Conservation (phyloP, 2,888 invertebrate species). For the Eupithecia tripunctaria region DNA sequence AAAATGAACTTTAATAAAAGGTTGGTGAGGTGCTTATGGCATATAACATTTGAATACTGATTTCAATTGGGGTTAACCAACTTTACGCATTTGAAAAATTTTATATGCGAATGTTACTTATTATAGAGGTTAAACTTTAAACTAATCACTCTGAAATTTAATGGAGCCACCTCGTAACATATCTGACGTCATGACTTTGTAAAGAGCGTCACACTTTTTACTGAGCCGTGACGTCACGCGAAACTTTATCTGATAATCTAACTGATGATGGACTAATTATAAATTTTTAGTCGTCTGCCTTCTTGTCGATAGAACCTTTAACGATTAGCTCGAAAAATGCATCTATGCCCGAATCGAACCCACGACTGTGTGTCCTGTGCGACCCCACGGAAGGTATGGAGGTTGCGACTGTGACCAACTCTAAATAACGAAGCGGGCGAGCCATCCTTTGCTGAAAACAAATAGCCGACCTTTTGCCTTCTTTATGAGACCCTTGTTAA, state of each 20-base stretch:
- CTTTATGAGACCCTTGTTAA: constrained; percentile 85
- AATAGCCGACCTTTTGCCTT: constrained; percentile 84
- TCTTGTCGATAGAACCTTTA: background rate
- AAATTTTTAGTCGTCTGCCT: no score
- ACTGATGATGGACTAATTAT: no score
- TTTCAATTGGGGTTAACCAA: background rate
- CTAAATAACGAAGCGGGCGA: constrained; percentile 79
- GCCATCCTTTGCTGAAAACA: constrained; percentile 78
- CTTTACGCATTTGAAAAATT: background rate
- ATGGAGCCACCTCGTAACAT: no score
- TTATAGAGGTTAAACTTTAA: no score
- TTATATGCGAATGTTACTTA: background rate
- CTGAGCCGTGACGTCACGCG: no score
- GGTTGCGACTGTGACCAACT: constrained; percentile 64
- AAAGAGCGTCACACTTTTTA: no score
- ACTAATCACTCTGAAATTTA: no score
- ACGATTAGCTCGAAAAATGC: background rate
- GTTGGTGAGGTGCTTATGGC: background rate
- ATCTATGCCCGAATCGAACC: background rate
- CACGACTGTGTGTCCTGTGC: background rate
- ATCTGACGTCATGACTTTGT: no score
- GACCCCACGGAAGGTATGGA: constrained; percentile 47
- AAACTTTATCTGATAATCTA: no score
- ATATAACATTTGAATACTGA: constrained; percentile 13
- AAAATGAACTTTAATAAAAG: constrained; percentile 6